Evolutionary conservation across 2,888 invertebrate species (phyloP), one percentile per base, ranked within the genome.

Genomic region (Automeris io): DNA sequence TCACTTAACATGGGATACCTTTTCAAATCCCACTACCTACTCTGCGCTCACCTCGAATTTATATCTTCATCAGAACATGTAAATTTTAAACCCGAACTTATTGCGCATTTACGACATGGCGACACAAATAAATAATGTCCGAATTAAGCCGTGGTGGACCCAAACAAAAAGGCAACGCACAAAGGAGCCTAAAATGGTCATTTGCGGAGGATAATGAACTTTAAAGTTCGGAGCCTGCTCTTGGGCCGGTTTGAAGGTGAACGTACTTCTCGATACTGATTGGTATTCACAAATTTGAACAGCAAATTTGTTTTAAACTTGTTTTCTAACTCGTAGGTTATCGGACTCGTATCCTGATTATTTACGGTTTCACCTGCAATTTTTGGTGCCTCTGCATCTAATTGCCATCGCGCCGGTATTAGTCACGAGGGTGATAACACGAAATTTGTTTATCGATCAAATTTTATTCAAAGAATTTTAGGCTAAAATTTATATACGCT

Each of bases 221-320:
- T 66, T 56, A 39, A 49, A 61, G 53, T 71, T 71, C 49, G 64
- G 56, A 60, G 65, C 63, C 61, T 55, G 70, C 62, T 64, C 56
- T 59, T 64, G 63, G 74, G 69, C 83, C 83, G 82, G 85, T 86
- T 82, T 73, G 58, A 71, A 78, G 86, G 81, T 85, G 70, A 85
- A 82, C 61, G 82, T 56, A 76, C 83, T 67, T 68, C 68, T 64
- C 59, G 53, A 59, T 57, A 51, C 58, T 49, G 60, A 78, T 72
- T 70, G 73, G 74, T 71, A 82, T 83, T 74, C 73, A 69, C 68
- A 65, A 73, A 75, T 71, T 75, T 59, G 59, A 58, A 61, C 54
- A 52, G 49, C 53, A 59, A 62, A 69, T 66, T 71, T 68, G 71
- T 77, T 79, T 76, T 64, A 66, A 67, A 69, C 69, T 64, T 70